Evolutionary conservation across 1,140 invertebrate genomes (phyloP).

Genomic region (Lordiphosa clarofinis): DNA sequence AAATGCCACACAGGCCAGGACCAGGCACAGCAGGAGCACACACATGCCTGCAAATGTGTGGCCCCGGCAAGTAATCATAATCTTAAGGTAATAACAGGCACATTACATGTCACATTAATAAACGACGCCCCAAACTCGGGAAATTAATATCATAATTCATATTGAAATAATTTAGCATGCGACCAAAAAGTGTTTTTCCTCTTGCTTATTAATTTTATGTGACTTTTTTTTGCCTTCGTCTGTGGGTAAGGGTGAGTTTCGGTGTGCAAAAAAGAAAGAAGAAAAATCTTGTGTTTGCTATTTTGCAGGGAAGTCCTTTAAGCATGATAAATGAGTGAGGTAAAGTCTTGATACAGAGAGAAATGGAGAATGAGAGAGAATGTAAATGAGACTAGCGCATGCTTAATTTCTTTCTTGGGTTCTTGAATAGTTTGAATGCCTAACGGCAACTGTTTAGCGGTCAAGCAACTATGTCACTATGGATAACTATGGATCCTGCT

Average conservation of each 20-base stretch:
- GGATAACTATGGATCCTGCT: no score
- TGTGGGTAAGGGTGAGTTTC: slow-evolving; percentile 35
- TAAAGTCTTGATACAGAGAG: slow-evolving; percentile 6
- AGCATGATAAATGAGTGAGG: slow-evolving; percentile 67
- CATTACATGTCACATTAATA: slow-evolving; percentile 77
- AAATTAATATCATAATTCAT: slow-evolving; percentile 79
- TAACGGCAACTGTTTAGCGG: no score
- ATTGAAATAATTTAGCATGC: slow-evolving; percentile 73
- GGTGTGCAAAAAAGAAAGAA: slow-evolving; percentile 51
- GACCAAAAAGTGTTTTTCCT: slow-evolving; percentile 18
- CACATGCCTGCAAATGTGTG: slow-evolving; percentile 31
- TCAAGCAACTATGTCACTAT: no score
- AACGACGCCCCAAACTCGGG: slow-evolving; percentile 38
- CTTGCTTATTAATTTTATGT: slow-evolving; percentile 72
- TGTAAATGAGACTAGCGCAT: slow-evolving; percentile 6
- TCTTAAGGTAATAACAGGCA: slow-evolving; percentile 76
- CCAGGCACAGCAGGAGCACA: slow-evolving; percentile 8
- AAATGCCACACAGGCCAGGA: slow-evolving; percentile 58
- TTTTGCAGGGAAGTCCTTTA: slow-evolving; percentile 66
- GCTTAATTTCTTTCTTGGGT: slow-evolving; percentile 3
- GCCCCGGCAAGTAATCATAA: slow-evolving; percentile 67
- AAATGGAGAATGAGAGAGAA: background rate
- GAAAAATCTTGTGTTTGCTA: slow-evolving; percentile 46
- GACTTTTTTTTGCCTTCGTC: slow-evolving; percentile 32
- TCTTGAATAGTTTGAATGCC: no score